Base-by-base conservation (phyloP, 1,140 invertebrate genomes). In the Caerostris darwini region DNA sequence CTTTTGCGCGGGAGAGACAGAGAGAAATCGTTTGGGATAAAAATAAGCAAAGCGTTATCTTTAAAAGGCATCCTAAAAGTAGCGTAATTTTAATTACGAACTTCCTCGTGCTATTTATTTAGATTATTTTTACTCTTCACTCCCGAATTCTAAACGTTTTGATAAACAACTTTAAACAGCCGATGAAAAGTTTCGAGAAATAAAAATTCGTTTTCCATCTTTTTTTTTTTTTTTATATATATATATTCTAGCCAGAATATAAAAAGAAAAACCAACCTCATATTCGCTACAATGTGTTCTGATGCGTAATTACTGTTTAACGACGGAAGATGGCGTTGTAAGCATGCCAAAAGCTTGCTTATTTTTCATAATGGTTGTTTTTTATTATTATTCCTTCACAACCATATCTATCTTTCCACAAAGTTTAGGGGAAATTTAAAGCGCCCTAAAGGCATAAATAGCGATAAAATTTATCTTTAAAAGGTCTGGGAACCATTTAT, bases 381-480 rank as follows among this genome's bases (percentile, higher is more conserved):
- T 85, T 90, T 90, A 90, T 90, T 85, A 57, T 92, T 85, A 92
- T 85, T 92, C 53, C 61, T 92, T 85, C 54, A 92, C 90, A 92
- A 85, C 90, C 90, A 56, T 85, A 92, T 92, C 90, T 92, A 92
- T 92, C 90, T 92, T 92, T 92, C 77, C 53, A 54, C 81, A 83
- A 92, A 92, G 82, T 83, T 92, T 56, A 58, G 90, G 81, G n/a
- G 81, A 92, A 92, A 92, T 92, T 92, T 92, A 82, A 67, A 83
- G 71, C 34, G 71, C 71, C 90, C 90, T 85, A 34, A 92, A 92
- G 71, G 77, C 81, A 67, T 57, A 64, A 61, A 67, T 64, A 85
- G 58, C 82, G 90, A 92, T 92, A 92, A 92, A 92, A 83, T 92
- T 92, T 92, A 92, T 92, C 90, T 92, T 92, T 92, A 64, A 92